Percentiles rank a stretch among this genome's conserved stretches.
phyloP scores from a whole-genome alignment of 2,113 vertebrate species.

The Mormyrus lacerda region DNA sequence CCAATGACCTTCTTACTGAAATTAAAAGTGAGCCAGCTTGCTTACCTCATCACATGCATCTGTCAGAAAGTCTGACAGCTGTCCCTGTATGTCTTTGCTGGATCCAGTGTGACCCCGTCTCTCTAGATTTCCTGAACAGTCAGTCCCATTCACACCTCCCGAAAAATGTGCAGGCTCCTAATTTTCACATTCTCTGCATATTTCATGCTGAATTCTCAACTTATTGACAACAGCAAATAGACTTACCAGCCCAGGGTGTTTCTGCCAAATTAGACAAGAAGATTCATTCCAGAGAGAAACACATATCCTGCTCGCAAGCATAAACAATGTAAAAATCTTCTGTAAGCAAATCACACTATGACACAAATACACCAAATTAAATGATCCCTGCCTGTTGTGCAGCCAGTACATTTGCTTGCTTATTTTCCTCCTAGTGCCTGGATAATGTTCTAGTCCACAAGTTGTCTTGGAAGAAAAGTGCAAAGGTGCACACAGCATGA shows the following conservation, averaged over 20 bases:
- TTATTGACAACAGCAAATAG: background rate
- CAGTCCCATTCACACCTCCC: background rate
- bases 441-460: background rate
- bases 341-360: background rate
- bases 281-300: background rate
- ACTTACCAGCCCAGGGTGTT: background rate
- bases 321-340: background rate
- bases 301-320: background rate
- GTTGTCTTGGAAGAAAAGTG: background rate
- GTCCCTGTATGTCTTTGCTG: background rate
- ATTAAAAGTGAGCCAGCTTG: background rate
- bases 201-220: slow-evolving; percentile 1
- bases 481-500: background rate
- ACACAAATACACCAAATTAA: background rate
- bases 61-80: background rate
- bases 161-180: background rate
- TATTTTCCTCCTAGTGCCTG: background rate
- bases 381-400: background rate
- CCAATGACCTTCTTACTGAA: background rate
- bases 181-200: background rate
- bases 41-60: background rate
- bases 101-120: background rate
- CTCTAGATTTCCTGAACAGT: background rate
- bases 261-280: background rate
- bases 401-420: background rate